phyloP scores from a whole-genome alignment of 2,797 vertebrate genomes.

The Myotis myotis region DNA sequence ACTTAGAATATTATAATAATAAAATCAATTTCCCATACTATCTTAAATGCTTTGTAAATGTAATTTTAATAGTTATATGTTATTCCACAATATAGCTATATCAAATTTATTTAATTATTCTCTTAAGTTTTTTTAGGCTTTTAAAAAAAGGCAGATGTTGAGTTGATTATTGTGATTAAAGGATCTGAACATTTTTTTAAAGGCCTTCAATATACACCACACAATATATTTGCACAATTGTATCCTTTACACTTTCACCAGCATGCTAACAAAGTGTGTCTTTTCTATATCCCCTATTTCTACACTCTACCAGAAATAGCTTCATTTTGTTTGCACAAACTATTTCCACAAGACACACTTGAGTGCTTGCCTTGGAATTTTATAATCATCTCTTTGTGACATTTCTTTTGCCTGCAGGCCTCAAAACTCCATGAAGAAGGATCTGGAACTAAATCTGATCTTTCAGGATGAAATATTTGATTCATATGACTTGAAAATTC shows the following conservation, averaged over 20 bases:
- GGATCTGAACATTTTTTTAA: neutral
- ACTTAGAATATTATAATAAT: neutral
- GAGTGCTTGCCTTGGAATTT: slow-evolving; percentile 16
- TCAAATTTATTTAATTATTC: slow-evolving; percentile 10
- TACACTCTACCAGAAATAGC: neutral
- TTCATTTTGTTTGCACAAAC: slow-evolving; percentile 29
- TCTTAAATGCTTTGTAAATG: neutral
- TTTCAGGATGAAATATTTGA: neutral
- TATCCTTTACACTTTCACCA: neutral
- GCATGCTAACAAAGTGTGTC: neutral
- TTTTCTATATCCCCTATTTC: slow-evolving; percentile 30
- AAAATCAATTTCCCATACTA: neutral
- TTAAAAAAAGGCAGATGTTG: neutral
- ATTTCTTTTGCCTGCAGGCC: neutral
- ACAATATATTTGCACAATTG: slow-evolving; percentile 20
- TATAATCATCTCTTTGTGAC: neutral
- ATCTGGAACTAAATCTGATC: neutral
- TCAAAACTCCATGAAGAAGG: neutral
- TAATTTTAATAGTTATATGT: neutral
- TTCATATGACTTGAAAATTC: slow-evolving; percentile 9
- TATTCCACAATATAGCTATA: neutral
- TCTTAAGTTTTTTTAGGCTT: slow-evolving; percentile 19
- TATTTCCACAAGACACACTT: slow-evolving; percentile 7
- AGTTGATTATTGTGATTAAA: neutral
- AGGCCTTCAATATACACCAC: neutral